Percentiles rank a stretch among this genome's conserved stretches.
phyloP scores from a whole-genome alignment of 1,140 invertebrate genomes.

The Venustaconcha ellipsiformis region DNA sequence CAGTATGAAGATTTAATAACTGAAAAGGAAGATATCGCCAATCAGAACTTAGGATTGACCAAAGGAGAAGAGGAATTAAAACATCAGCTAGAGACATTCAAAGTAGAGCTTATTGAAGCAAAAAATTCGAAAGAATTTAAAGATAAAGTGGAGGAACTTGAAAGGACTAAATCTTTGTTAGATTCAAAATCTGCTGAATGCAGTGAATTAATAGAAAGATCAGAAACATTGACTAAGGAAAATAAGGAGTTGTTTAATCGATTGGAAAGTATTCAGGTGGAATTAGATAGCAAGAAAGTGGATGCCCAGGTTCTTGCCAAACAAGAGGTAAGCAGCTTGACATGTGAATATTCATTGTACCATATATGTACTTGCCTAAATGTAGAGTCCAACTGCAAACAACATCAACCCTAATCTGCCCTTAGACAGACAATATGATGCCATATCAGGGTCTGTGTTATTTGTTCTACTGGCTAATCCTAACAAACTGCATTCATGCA shows the following conservation, averaged over 20 bases:
- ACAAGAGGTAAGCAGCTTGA: conserved; percentile 46
- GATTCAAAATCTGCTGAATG: conserved; percentile 34
- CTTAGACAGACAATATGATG: no score
- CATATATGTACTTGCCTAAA: no score
- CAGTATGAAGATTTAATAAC: conserved; percentile 44
- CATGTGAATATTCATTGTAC: not conserved
- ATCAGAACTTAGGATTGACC: conserved; percentile 49
- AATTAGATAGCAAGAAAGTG: conserved; percentile 32
- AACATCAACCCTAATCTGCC: no score
- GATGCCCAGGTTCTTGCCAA: conserved; percentile 50
- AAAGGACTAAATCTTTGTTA: conserved; percentile 36
- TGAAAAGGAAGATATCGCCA: conserved; percentile 53
- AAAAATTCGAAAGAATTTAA: conserved; percentile 14
- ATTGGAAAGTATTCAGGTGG: conserved; percentile 36
- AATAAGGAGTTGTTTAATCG: conserved; percentile 56
- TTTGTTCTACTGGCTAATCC: no score
- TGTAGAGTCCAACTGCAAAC: no score
- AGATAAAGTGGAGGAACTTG: conserved; percentile 13
- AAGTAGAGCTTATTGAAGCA: conserved; percentile 33
- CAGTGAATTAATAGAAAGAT: conserved; percentile 38
- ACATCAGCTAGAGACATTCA: conserved; percentile 34
- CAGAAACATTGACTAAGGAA: conserved; percentile 49
- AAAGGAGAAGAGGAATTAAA: conserved; percentile 48
- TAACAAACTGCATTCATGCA: no score
- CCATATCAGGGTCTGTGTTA: no score